Conservation (phyloP, 2,888 invertebrate genomes). For the Amphipoea lucens region DNA sequence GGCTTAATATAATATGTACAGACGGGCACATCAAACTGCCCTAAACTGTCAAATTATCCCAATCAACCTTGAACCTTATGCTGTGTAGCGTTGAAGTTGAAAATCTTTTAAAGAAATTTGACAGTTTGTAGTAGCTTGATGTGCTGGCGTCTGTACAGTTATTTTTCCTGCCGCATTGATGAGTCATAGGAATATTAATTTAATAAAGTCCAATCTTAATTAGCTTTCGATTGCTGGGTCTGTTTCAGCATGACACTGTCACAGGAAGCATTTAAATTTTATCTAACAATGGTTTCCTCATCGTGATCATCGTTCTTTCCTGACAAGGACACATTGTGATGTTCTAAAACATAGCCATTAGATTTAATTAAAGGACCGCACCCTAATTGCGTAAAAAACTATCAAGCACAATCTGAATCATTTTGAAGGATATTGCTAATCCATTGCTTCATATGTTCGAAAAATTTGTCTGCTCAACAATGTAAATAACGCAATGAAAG, state of each 20-base stretch:
- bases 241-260: not conserved
- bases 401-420: not conserved
- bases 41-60: no score
- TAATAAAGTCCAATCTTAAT: not conserved
- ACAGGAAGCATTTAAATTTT: not conserved
- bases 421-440: not conserved
- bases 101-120: no score
- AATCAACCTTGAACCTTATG: no score
- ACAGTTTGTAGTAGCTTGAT: no score
- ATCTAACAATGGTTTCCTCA: not conserved
- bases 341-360: not conserved
- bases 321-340: not conserved
- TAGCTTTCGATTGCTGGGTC: not conserved
- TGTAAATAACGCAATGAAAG: not conserved
- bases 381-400: not conserved
- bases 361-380: not conserved
- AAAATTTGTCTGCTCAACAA: not conserved
- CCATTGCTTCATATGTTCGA: not conserved
- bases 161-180: not conserved
- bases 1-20: not conserved
- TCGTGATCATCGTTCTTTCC: not conserved
- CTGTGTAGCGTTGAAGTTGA: no score
- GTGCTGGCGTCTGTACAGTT: not conserved
- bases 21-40: no score
- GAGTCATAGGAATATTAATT: not conserved